Base-by-base conservation (phyloP, 2,113 vertebrate species). In the Chlamydotis undulata region DNA sequence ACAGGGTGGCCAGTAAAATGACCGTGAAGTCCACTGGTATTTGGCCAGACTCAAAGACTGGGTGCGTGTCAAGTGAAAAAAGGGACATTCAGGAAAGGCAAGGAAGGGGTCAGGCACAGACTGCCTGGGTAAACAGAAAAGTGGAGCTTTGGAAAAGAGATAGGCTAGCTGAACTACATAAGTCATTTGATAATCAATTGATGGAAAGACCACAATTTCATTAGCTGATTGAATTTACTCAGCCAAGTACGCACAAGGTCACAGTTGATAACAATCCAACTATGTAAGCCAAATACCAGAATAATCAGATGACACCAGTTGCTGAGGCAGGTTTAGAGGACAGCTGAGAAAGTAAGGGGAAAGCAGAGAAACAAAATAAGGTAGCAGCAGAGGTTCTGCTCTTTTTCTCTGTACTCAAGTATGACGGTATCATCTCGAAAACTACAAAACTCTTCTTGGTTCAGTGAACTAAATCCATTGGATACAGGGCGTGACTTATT, bases 161-260 rank as follows among this genome's bases (percentile, higher is more conserved):
- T 9, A 15, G 86, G 19, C 37, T 47, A 43, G 45, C 49, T 4
- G 18, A 94, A 78, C 63, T 33, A 9, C 4, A 43, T 11, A 56
- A 87, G 60, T 63, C 83, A 83, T 86, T n/a, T 75, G 28, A 87
- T 59, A 89, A 70, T 74, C 45, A 94, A 49, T 80, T 83, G 80
- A 92, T 65, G 74, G 77, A 60, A 92, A 76, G n/a, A 56, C 19
- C 57, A 83, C 61, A 60, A 84, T 65, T 96, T 84, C 69, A 87
- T 94, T 60, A 96, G 67, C 74, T 93, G 57, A 75, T 67, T 91
- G 85, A 61, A 87, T 95, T 97, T 96, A 85, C 41, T 61, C 77
- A 94, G 93, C 43, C 85, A 97, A 96, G 89, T 17, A 74, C 33
- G 3, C 79, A 39, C 25, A 86, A 93, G 79, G 73, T 76, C 29